Evolutionary conservation across 2,797 vertebrate genomes (phyloP), one percentile per base, ranked within the genome.

Genomic region (Tragopan temminckii): DNA sequence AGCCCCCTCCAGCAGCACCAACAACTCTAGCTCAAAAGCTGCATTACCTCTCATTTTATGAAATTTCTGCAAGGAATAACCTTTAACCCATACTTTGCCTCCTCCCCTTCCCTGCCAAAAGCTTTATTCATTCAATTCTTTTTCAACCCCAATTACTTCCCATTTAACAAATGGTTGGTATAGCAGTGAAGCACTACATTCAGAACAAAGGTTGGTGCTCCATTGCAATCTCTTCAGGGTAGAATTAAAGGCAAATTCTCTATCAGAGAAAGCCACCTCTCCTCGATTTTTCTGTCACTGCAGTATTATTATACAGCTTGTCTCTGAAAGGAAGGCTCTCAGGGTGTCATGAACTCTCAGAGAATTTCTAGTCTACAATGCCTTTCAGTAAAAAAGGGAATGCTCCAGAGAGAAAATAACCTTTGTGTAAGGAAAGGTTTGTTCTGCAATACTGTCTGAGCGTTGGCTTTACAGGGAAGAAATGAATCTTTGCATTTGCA

Each of bases 151-250:
- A 97, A 95, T 96, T 97, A 96, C 91, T 97, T 95, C 83, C 89
- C 93, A 95, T 97, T 96, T 96, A 96, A 96, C 94, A 97, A 96
- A 96, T 96, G 94, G 95, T 66, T 91, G 96, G 89, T 89, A 77
- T 81, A 95, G 90, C 85, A 94, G 70, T 76, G 85, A 96, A 93
- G 90, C 95, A 93, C 94, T 92, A 78, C 75, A 84, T 84, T 86
- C 95, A 95, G 95, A 97, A 96, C 95, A 97, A 97, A 95, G 92
- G 91, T 97, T 95, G 92, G 92, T 96, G 92, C 91, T 95, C 88
- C 92, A 87, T 93, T 96, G 85, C 94, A 95, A 91, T 96, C 96
- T 97, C 93, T 97, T 94, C 87, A 92, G 95, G 88, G 90, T 78
- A 80, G 89, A 91, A 94, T 94, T 87, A 93, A 91, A 95, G 84